Percentiles rank a stretch among this genome's conserved stretches.
These are phyloP conservation scores for Ceratina calcarata DNA, from an alignment of 1,140 invertebrate species.

Conservation along the genomic window DNA sequence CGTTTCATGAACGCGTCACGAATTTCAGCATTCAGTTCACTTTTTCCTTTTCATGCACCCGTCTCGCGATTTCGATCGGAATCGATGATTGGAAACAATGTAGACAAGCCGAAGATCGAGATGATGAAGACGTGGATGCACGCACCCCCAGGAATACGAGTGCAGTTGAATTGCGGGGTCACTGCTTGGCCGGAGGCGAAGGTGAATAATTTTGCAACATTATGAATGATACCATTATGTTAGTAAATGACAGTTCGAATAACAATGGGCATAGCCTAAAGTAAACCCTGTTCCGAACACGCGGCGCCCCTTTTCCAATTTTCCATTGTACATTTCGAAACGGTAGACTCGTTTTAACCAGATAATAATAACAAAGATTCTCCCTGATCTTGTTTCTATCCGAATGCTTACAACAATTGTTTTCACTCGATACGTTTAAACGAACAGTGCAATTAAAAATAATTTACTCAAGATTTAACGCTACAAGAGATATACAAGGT, in stretches of 20 bases:
- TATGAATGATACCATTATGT: constrained; percentile 28
- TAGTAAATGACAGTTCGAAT: constrained; percentile 50
- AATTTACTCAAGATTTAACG: constrained; percentile 1
- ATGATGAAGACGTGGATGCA: constrained; percentile 85
- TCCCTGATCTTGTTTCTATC: no score
- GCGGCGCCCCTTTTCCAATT: no score
- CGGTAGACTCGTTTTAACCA: no score
- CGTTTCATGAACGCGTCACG: not conserved
- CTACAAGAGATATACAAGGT: no score
- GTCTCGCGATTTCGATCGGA: not conserved
- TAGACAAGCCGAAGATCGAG: constrained; percentile 87
- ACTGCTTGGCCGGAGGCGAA: constrained; percentile 85
- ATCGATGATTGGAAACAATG: no score
- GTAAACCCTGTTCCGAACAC: not conserved
- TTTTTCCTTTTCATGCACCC: not conserved
- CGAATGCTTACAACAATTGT: no score
- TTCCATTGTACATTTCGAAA: no score
- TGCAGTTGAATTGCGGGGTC: constrained; percentile 86
- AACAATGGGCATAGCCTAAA: constrained; percentile 33
- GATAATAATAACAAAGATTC: no score
- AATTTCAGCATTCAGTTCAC: not conserved
- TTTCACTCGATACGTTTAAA: not conserved
- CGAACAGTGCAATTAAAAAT: no score
- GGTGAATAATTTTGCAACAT: constrained; percentile 70
- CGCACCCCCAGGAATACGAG: constrained; percentile 84